Percentiles rank a stretch among this genome's conserved stretches.
phyloP scores from a whole-genome alignment of 2,888 invertebrate species.

The Aphidoletes aphidimyza region DNA sequence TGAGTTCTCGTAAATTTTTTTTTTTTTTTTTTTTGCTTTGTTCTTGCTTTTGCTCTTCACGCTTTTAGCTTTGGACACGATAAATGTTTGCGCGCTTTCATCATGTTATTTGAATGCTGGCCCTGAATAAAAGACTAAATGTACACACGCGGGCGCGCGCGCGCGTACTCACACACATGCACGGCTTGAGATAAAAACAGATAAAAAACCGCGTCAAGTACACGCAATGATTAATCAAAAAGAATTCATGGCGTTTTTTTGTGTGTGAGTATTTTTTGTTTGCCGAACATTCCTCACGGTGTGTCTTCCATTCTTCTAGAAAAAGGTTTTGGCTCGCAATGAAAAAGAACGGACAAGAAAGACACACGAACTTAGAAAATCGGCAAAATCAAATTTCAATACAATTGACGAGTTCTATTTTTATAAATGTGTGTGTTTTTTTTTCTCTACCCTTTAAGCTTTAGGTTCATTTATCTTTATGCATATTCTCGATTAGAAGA shows the following conservation, averaged over 20 bases:
- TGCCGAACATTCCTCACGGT: neutral
- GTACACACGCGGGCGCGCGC: neutral
- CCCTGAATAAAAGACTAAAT: neutral
- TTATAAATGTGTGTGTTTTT: neutral
- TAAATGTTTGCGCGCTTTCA: conserved; percentile 37
- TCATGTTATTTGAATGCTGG: conserved; percentile 23
- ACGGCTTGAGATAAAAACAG: conserved; percentile 34
- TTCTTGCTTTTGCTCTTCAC: neutral
- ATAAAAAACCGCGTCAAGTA: conserved; percentile 40
- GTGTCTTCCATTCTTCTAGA: neutral
- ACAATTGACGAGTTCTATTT: conserved; percentile 17
- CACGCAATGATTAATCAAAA: conserved; percentile 46
- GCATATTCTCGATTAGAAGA: neutral
- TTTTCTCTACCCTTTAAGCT: neutral
- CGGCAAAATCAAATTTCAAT: conserved; percentile 49
- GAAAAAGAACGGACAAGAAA: neutral
- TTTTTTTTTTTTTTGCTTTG: neutral
- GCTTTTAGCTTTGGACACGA: conserved; percentile 25
- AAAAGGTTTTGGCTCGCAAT: neutral
- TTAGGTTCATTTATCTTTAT: conserved; percentile 3
- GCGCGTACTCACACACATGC: neutral
- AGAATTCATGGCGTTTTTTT: conserved; percentile 33
- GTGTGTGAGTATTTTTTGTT: too few relatives aligned
- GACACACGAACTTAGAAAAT: conserved; percentile 1
- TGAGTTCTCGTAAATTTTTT: neutral